Evolutionary conservation across 1,140 invertebrate genomes (phyloP), one percentile per base, ranked within the genome.

Genomic region (Lepidurus packardi): DNA sequence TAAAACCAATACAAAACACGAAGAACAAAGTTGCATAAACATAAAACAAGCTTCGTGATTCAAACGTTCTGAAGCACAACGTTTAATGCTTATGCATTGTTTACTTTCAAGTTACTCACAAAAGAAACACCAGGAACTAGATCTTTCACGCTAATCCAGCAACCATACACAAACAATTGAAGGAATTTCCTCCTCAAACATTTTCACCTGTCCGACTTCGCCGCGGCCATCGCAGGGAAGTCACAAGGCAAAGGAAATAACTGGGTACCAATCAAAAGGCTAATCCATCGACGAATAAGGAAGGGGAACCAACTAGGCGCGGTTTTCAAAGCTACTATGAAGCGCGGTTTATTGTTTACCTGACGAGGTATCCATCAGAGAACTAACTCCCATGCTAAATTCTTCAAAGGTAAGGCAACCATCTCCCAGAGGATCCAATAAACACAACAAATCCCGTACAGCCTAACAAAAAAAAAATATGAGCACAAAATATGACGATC

Each of bases 401-500:
- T 78, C 78, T 9, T 78, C 78, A 24, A 78, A 78, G 11, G 78
- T 74, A 44, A 78, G 78, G 42, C 65, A 75, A 21, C 78, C 78
- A 21, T 78, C 73, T n/a, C 78, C 78, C 5, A 78, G 73, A 43
- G 78, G 78, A 74, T 78, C 78, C 24, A 78, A 73, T 16, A 73
- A 74, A 25, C 43, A 74, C 21, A 78, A n/a, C 11, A 73, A 45
- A 21, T 78, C 78, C 41, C 43, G 43, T 43, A 78, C 74, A 44
- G 74, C 73, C 78, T 78, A 74, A n/a, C 9, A 43, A 13, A 74
- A 21, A 44, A 44, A 43, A 65, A 65, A 65, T 65, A 0, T 65
- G 16, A 65, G 16, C 21, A n/a, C 21, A 11, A 65, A 7, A n/a
- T 65, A 47, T 47, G 34, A 34, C 34, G 34, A 34, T 34, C 34